These are phyloP conservation scores for Cantharis nigra DNA, from an alignment of 2,888 invertebrate genomes.

Conservation along the genomic window DNA sequence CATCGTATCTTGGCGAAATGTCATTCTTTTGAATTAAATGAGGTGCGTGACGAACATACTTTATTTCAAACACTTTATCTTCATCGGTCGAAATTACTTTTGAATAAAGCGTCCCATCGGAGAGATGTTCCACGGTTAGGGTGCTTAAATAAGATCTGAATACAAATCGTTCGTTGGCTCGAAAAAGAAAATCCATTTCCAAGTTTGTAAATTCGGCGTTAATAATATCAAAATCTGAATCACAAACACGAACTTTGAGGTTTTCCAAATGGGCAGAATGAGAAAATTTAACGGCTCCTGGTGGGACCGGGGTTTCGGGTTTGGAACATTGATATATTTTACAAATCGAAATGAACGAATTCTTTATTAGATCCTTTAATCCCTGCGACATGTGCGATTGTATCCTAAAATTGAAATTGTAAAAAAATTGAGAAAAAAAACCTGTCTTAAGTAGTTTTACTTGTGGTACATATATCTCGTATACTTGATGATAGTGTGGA, in stretches of 20 bases:
- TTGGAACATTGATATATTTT: conserved; percentile 10
- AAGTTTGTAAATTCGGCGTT: conserved; percentile 68
- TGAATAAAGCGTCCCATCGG: conserved; percentile 74
- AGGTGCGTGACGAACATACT: conserved; percentile 73
- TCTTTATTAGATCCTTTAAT: conserved; percentile 42
- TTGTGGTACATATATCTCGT: conserved; percentile 65
- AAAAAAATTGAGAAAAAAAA: conserved; percentile 17
- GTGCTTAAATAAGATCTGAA: conserved; percentile 71
- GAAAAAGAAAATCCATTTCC: conserved; percentile 77
- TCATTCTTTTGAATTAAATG: conserved; percentile 59
- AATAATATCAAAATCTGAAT: conserved; percentile 71
- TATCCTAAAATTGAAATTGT: conserved; percentile 33
- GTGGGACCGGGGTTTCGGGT: conserved; percentile 70
- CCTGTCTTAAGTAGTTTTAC: conserved; percentile 54
- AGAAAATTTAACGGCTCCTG: conserved; percentile 76
- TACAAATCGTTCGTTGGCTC: conserved; percentile 77
- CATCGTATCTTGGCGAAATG: conserved; percentile 57
- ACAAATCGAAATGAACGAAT: conserved; percentile 42
- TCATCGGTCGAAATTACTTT: conserved; percentile 79
- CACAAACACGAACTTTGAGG: conserved; percentile 68
- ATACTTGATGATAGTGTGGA: conserved; percentile 72
- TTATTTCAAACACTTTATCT: conserved; percentile 78
- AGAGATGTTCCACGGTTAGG: conserved; percentile 72
- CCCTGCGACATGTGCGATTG: conserved; percentile 42
- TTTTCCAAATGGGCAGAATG: conserved; percentile 69